These are phyloP conservation scores for Drosophila funebris DNA, from an alignment of 1,140 invertebrate genomes.

Conservation along the genomic window DNA sequence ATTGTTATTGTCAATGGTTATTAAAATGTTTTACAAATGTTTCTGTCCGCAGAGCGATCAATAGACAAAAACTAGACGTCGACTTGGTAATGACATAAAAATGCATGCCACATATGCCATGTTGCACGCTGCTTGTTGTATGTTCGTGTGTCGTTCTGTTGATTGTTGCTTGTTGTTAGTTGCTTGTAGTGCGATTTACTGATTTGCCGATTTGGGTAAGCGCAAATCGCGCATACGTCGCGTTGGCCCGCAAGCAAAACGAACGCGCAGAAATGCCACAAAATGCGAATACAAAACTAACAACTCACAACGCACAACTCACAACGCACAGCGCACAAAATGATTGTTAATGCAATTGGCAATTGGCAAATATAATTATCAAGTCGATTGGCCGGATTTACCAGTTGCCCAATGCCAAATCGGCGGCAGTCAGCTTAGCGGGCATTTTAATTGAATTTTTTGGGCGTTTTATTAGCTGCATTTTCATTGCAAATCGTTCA, in stretches of 20 bases:
- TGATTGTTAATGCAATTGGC: slow-evolving; percentile 55
- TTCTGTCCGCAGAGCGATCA: slow-evolving; percentile 55
- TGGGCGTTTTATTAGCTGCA: slow-evolving; percentile 21
- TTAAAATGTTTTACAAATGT: slow-evolving; percentile 79
- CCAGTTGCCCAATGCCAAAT: slow-evolving; percentile 12
- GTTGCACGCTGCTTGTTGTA: slow-evolving; percentile 42
- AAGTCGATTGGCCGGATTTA: slow-evolving; percentile 53
- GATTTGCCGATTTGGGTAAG: slow-evolving; percentile 49
- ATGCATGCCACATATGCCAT: slow-evolving; percentile 71
- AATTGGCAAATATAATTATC: slow-evolving; percentile 73
- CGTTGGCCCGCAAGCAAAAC: slow-evolving; percentile 53
- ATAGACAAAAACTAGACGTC: slow-evolving; percentile 53
- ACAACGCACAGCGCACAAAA: slow-evolving; percentile 32
- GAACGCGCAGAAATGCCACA: slow-evolving; percentile 53
- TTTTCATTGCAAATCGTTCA: slow-evolving; percentile 24
- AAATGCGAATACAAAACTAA: slow-evolving; percentile 18
- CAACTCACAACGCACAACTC: slow-evolving; percentile 24
- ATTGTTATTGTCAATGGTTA: slow-evolving; percentile 64
- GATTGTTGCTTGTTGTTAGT: slow-evolving; percentile 31
- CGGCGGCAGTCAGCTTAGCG: slow-evolving; percentile 17
- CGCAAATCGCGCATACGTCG: slow-evolving; percentile 66
- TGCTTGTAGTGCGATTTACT: background rate
- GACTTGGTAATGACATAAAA: slow-evolving; percentile 57
- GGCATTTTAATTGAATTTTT: slow-evolving; percentile 59
- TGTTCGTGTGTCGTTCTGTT: background rate